phyloP scores from a whole-genome alignment of 1,140 invertebrate genomes.

The Maniola jurtina region DNA sequence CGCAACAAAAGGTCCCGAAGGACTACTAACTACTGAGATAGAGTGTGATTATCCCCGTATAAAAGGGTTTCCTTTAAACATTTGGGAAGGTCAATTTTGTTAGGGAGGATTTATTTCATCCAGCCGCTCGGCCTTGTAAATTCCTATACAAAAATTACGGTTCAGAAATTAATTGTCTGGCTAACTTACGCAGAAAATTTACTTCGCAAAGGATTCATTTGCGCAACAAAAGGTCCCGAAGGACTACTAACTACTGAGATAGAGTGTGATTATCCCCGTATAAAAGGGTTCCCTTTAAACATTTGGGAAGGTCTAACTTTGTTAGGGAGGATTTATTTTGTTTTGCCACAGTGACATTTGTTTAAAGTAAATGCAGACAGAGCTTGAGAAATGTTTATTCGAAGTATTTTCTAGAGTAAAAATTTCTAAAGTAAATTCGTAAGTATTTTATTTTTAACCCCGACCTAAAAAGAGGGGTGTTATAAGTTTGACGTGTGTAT shows the following conservation, averaged over 20 bases:
- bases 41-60: slow-evolving; percentile 18
- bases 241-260: slow-evolving; percentile 11
- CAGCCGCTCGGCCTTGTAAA: not conserved
- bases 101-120: not conserved
- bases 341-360: not conserved
- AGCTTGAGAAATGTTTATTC: too few relatives aligned
- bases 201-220: not conserved
- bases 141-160: not conserved
- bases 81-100: slow-evolving; percentile 11
- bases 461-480: too few relatives aligned
- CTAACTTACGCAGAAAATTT: not conserved
- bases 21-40: slow-evolving; percentile 13
- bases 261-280: slow-evolving; percentile 17
- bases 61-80: slow-evolving; percentile 17
- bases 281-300: slow-evolving; percentile 17
- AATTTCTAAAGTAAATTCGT: too few relatives aligned
- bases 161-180: not conserved
- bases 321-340: not conserved
- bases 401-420: too few relatives aligned
- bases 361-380: not conserved
- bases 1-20: slow-evolving; percentile 10
- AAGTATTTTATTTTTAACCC: too few relatives aligned
- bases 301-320: slow-evolving; percentile 14
- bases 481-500: too few relatives aligned
- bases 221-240: slow-evolving; percentile 9